phyloP scores from a whole-genome alignment of 35 echinoderm and acorn worm species.

The Antedon bifida region DNA sequence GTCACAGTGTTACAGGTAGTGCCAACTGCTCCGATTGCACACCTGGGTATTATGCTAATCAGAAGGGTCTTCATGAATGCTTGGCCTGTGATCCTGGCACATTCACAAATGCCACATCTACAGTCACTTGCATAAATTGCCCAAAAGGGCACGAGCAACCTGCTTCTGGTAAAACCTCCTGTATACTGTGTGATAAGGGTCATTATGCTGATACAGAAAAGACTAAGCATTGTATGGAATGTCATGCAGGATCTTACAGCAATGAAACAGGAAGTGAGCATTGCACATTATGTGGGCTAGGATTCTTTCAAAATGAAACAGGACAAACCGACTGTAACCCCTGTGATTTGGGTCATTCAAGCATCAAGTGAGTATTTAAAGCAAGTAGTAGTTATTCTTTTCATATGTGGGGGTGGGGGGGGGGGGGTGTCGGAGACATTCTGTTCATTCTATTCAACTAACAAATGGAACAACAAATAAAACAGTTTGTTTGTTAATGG shows the following conservation, averaged over 20 bases:
- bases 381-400: not conserved
- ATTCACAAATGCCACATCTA: slow-evolving; percentile 7
- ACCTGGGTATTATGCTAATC: slow-evolving; percentile 22
- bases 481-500: too few species aligned
- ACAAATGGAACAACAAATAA: too few species aligned
- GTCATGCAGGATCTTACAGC: slow-evolving; percentile 22
- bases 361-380: not conserved
- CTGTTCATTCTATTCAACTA: too few species aligned
- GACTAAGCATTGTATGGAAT: not conserved
- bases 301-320: slow-evolving; percentile 6
- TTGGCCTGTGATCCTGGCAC: slow-evolving; percentile 11
- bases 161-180: not conserved
- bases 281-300: slow-evolving; percentile 16
- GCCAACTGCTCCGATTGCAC: slow-evolving; percentile 1
- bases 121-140: slow-evolving; percentile 10
- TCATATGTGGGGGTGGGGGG: too few species aligned
- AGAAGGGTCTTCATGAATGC: not conserved
- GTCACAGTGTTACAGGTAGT: slow-evolving; percentile 9
- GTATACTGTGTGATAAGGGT: slow-evolving; percentile 15
- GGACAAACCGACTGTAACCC: not conserved
- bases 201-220: slow-evolving; percentile 15
- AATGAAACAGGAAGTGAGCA: slow-evolving; percentile 10
- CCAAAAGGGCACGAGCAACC: slow-evolving; percentile 12
- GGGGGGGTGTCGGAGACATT: too few species aligned
- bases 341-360: not conserved